Evolutionary conservation across 1,140 invertebrate species (phyloP), one percentile per base, ranked within the genome.

Genomic region (Drosophila auraria): DNA sequence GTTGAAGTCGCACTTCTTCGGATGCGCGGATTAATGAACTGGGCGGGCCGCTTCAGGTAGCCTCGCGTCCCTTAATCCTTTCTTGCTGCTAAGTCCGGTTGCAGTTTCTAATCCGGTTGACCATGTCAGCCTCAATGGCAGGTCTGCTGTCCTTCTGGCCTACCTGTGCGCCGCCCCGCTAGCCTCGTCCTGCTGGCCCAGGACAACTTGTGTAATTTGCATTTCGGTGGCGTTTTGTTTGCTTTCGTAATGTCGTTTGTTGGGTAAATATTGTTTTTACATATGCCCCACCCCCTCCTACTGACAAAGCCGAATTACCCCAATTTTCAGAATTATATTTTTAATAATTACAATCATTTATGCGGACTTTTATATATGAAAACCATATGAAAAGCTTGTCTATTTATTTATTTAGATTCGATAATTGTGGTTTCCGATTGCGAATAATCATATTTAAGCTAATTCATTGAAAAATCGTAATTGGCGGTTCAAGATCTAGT

Each of bases 1-100:
- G 54, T 57, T 63, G 57, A 17, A 49, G 66, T 50, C 54, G 44
- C 36, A 53, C 50, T 82, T 70, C 66, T 56, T 59, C 74, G 78
- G 60, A 78, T 73, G 69, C 82, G 60, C 78, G 86, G 86, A 89
- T 89, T 89, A 89, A 90, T 89, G 86, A 80, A 89, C 78, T 47
- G 44, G 54, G 38, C 27, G 45, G 47, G 51, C 44, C 54, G 11
- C 9, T 23, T 23, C 83, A 90, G 86, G 86, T 90, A 90, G 79
- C 12, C 6, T 53, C 17, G 36, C 66, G 50, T 38, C 65, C 64
- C 68, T 89, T 89, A 89, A 89, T 86, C 86, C 86, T 89, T 89
- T 89, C 86, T 72, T 57, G 59, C 68, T 69, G 50, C 65, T 65
- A 90, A 87, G 77, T 89, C 83, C 83, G 83, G 84, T 89, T 80